A percentile compares a stretch with the other conserved stretches of the same genome.
phyloP scores from a whole-genome alignment of 2,113 vertebrate species.

The Caracal caracal region DNA sequence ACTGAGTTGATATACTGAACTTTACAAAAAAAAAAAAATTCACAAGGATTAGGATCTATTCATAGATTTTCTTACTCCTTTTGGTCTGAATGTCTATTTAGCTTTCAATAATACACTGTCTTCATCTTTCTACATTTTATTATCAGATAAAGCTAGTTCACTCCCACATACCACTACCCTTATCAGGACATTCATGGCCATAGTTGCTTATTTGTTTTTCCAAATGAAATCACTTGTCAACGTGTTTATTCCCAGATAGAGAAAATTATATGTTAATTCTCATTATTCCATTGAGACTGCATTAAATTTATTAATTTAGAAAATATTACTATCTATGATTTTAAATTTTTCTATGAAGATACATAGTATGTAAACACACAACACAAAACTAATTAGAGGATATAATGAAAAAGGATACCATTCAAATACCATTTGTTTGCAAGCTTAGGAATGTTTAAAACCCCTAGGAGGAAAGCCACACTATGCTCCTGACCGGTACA shows the following conservation, averaged over 20 bases:
- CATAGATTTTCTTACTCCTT: not conserved
- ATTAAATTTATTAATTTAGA: constrained; percentile 5
- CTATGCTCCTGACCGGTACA: not conserved
- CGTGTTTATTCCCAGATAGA: not conserved
- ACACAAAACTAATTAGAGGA: not conserved
- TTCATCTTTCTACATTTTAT: not conserved
- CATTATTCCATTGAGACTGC: not conserved
- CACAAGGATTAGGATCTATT: not conserved
- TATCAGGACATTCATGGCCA: not conserved
- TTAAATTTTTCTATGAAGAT: not conserved
- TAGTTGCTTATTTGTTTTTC: not conserved
- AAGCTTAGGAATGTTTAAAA: not conserved
- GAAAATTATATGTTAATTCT: not conserved
- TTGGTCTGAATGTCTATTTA: not conserved
- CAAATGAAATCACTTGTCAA: not conserved
- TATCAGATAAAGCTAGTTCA: not conserved
- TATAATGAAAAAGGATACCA: not conserved
- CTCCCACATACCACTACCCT: not conserved
- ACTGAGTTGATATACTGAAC: not conserved
- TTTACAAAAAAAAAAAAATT: not conserved
- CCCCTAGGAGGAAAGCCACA: not conserved
- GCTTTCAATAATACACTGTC: not conserved
- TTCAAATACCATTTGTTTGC: not conserved
- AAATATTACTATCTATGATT: not conserved
- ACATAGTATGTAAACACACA: not conserved